These are phyloP conservation scores for Cephalotes varians DNA, from an alignment of 2,888 invertebrate genomes.

Conservation along the genomic window DNA sequence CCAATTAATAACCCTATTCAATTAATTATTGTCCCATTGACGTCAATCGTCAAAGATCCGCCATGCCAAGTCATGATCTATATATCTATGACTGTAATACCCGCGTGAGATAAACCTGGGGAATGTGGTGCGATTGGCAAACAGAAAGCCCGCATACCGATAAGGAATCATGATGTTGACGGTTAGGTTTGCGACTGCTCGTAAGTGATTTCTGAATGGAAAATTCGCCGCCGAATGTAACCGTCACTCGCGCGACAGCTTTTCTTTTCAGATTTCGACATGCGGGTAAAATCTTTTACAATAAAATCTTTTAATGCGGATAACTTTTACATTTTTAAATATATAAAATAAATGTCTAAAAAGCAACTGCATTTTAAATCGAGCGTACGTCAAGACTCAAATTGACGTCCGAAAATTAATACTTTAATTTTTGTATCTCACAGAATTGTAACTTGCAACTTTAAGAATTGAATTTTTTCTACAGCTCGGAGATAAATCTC, in stretches of 20 bases:
- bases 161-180: constrained; percentile 39
- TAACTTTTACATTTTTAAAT: not conserved
- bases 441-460: not conserved
- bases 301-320: not conserved
- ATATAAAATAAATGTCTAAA: not conserved
- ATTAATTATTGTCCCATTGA: not conserved
- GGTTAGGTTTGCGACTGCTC: constrained; percentile 1
- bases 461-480: not conserved
- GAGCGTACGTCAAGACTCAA: not conserved
- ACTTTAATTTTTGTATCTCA: not conserved
- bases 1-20: not conserved
- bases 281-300: not conserved
- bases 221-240: not conserved
- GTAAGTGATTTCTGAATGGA: constrained; percentile 19
- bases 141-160: constrained; percentile 42
- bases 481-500: constrained; percentile 4
- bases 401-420: not conserved
- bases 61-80: constrained; percentile 23
- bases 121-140: constrained; percentile 42
- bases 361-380: not conserved
- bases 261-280: not conserved
- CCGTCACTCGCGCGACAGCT: not conserved
- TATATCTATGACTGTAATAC: constrained; percentile 24
- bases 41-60: not conserved
- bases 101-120: constrained; percentile 34